phyloP scores from a whole-genome alignment of 2,888 invertebrate species.

The Polyploca ridens region DNA sequence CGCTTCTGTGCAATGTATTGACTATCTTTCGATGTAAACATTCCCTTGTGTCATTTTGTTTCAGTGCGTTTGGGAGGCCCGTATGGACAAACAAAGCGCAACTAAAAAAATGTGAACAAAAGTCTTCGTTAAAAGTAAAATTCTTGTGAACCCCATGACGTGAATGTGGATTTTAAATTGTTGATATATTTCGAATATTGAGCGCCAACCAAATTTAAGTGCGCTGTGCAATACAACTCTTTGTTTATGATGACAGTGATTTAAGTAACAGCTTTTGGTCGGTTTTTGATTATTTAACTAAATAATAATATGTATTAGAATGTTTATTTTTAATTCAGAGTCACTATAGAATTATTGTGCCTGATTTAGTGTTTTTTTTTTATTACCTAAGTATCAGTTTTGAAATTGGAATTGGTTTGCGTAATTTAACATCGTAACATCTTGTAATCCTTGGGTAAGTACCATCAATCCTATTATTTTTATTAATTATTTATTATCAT shows the following conservation, averaged over 20 bases:
- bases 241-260: slow-evolving; percentile 31
- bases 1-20: slow-evolving; percentile 71
- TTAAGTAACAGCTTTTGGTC: slow-evolving; percentile 21
- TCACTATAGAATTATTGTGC: not conserved
- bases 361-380: not conserved
- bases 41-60: slow-evolving; percentile 75
- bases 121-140: slow-evolving; percentile 49
- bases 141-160: slow-evolving; percentile 38
- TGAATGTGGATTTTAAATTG: slow-evolving; percentile 28
- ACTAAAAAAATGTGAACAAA: slow-evolving; percentile 70
- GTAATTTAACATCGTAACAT: not conserved
- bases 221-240: slow-evolving; percentile 35
- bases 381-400: not conserved
- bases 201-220: slow-evolving; percentile 37
- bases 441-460: not conserved
- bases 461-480: not conserved
- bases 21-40: slow-evolving; percentile 80
- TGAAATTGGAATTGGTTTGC: not conserved
- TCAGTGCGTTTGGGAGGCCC: slow-evolving; percentile 72
- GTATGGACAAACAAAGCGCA: slow-evolving; percentile 60
- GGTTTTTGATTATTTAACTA: not conserved
- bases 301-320: not conserved
- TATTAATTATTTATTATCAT: not conserved
- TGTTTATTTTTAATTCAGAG: slow-evolving; percentile 14
- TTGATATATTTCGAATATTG: slow-evolving; percentile 17